Base-by-base conservation (phyloP, 2,797 vertebrate species). In the Melanotaenia pygmaea region DNA sequence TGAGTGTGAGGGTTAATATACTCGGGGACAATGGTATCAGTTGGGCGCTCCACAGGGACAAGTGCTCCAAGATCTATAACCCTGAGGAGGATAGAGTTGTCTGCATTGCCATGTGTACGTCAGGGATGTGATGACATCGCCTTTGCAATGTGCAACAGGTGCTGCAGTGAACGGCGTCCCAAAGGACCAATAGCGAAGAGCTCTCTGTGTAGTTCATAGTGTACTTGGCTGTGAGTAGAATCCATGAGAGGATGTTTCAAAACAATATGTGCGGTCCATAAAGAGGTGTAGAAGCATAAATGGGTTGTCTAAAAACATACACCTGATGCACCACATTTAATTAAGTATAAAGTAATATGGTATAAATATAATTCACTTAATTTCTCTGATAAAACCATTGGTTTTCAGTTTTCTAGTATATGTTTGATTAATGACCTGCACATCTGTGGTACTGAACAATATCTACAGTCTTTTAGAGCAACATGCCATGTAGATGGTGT, bases 21-120 rank as follows among this genome's bases (percentile, higher is more conserved):
- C 63, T 3, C 38, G n/a, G 63, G 67, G 74, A 88, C 91, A 88
- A 86, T 85, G 77, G 77, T 88, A 61, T 92, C 88, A 67, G 77
- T 70, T 83, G 40, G 74, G 59, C 11, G n/a, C 66, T 84, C 86
- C 75, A 57, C 38, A 1, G 82, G 77, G 85, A 86, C 65, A 60
- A 72, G 64, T 63, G 75, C 59, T 73, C 62, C 70, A 54, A 70
- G 73, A 59, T 82, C 84, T 86, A 79, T 18, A 59, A 79, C 64
- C 68, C 58, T 13, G 67, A 58, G 51, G 45, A 58, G 59, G 76
- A 18, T 70, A 80, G 59, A 40, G 74, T 77, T 74, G 57, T 79
- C 58, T 71, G 79, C 66, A 82, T 89, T 89, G 86, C 82, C 76
- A 59, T 70, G 63, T 72, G 68, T 8, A 45, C 64, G 72, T 73